Evolutionary conservation across 2,888 invertebrate genomes (phyloP).

Genomic region (Agonopterix subpropinquella): DNA sequence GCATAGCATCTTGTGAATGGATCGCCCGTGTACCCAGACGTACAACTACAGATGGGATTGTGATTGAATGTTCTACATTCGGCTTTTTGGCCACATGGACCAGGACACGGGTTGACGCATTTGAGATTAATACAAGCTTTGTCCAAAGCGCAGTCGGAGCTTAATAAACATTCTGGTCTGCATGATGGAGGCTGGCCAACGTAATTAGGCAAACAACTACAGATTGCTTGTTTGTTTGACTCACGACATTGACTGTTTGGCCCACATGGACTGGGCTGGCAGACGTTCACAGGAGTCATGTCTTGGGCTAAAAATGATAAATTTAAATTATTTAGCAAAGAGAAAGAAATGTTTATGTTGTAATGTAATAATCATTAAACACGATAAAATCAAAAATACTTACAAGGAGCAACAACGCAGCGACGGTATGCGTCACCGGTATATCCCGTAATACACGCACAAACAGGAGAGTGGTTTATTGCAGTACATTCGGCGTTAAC

Average conservation of each 20-base stretch:
- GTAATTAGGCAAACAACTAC: conserved; percentile 81
- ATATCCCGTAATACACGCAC: conserved; percentile 78
- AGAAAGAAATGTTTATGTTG: background rate
- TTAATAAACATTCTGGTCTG: conserved; percentile 80
- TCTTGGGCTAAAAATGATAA: conserved; percentile 48
- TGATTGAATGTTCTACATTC: conserved; percentile 83
- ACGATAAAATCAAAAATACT: conserved; percentile 24
- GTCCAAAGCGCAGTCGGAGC: conserved; percentile 77
- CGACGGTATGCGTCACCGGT: conserved; percentile 77
- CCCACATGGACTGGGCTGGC: conserved; percentile 77
- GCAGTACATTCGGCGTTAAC: conserved; percentile 83
- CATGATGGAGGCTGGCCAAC: conserved; percentile 82
- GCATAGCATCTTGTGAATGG: conserved; percentile 80
- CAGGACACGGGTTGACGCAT: conserved; percentile 83
- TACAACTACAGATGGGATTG: conserved; percentile 82
- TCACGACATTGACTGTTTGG: conserved; percentile 77
- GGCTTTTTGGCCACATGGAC: conserved; percentile 82
- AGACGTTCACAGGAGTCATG: conserved; percentile 58
- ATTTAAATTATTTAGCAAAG: background rate
- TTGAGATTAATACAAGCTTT: conserved; percentile 81
- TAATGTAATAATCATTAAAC: conserved; percentile 1
- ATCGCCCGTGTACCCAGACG: conserved; percentile 76
- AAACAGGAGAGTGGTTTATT: conserved; percentile 81
- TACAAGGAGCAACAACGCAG: conserved; percentile 59
- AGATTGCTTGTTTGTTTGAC: conserved; percentile 77